A percentile compares a stretch with the other conserved stretches of the same genome.
Evolutionary conservation across 1,140 invertebrate genomes (phyloP).

Genomic region (Archegozetes longisetosus): DNA sequence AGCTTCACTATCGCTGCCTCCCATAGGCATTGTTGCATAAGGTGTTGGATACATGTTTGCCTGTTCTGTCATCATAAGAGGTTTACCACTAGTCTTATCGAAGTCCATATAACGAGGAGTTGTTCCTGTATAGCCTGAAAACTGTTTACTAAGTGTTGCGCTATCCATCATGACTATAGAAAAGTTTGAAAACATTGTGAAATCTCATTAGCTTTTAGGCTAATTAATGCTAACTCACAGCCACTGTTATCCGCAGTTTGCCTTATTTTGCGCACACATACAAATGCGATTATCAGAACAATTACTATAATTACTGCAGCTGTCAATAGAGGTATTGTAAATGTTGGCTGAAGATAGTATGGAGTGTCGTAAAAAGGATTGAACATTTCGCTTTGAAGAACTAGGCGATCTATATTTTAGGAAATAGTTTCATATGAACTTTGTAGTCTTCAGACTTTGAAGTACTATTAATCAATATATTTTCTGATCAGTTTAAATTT

Average conservation of each 20-base stretch:
- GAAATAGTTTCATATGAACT: no score
- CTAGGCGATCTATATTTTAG: no score
- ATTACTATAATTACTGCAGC: constrained; percentile 19
- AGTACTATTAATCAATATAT: no score
- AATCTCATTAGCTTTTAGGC: no score
- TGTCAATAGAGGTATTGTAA: constrained; percentile 17
- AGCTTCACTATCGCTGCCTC: neutral
- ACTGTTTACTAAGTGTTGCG: constrained; percentile 8
- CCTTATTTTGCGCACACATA: constrained; percentile 20
- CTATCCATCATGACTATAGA: constrained; percentile 4
- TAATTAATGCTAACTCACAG: no score
- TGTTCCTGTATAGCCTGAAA: constrained; percentile 9
- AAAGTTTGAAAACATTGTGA: no score
- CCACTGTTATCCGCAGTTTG: neutral
- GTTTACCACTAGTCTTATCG: constrained; percentile 2
- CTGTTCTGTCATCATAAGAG: constrained; percentile 5
- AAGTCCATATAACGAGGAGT: constrained; percentile 15
- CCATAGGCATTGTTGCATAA: constrained; percentile 16
- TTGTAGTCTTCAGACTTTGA: no score
- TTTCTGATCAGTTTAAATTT: no score
- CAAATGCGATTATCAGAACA: constrained; percentile 20
- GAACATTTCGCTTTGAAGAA: constrained; percentile 8
- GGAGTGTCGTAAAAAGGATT: neutral
- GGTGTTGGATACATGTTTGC: constrained; percentile 14
- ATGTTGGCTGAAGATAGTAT: constrained; percentile 19